Percentiles rank a stretch among this genome's conserved stretches.
Conservation (phyloP, 2,113 vertebrate genomes). For the Haplochromis vanheusdeni region DNA sequence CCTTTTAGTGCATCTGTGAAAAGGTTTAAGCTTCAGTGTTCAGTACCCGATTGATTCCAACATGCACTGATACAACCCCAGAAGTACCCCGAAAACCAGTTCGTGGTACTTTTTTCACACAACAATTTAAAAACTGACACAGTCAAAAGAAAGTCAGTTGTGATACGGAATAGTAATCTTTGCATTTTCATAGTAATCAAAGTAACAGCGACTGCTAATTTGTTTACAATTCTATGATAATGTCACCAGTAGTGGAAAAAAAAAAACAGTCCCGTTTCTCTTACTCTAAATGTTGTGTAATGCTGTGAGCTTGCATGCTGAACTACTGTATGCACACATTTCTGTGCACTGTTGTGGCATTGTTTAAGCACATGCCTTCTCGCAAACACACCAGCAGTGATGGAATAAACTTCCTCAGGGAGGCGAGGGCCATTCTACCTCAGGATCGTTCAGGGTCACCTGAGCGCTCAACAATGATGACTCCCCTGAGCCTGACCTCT, state of each 20-base stretch:
- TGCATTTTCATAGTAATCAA: not conserved
- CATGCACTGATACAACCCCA: not conserved
- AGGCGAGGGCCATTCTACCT: constrained; percentile 22
- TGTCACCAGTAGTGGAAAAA: not conserved
- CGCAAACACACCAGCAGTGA: not conserved
- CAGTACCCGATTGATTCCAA: not conserved
- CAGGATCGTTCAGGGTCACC: constrained; percentile 54
- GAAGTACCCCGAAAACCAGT: not conserved
- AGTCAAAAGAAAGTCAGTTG: not conserved
- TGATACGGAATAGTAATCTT: not conserved
- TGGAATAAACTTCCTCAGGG: constrained; percentile 46
- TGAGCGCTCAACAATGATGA: constrained; percentile 38
- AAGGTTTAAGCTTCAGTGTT: not conserved
- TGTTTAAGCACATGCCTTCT: not conserved
- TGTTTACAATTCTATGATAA: not conserved
- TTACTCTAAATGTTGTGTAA: not conserved
- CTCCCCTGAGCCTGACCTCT: constrained; percentile 53
- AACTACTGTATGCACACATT: not conserved
- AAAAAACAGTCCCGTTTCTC: rapidly evolving
- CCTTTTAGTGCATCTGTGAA: not conserved
- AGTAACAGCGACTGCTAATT: not conserved
- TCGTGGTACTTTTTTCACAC: not conserved
- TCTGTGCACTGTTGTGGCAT: not conserved
- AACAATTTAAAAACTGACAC: not conserved
- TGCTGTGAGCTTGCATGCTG: not conserved